These are phyloP conservation scores for Megaceryle torquata DNA, from an alignment of 2,113 vertebrate species.

Conservation along the genomic window DNA sequence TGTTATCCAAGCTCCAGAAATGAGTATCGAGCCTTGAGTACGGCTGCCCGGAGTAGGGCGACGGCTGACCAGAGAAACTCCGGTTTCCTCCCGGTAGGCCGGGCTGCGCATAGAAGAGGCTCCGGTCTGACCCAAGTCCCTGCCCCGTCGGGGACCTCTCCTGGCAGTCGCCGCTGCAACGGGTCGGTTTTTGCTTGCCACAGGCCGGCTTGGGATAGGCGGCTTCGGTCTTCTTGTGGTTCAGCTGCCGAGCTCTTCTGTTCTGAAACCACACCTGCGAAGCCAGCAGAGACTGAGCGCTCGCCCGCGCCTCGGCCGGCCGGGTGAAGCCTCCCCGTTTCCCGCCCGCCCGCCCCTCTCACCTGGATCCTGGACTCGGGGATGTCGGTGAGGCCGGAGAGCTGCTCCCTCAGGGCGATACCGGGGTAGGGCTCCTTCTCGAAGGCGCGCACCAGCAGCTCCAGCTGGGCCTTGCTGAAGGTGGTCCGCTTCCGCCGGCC, in stretches of 20 bases:
- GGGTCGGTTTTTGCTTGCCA: not conserved
- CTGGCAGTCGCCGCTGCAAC: not conserved
- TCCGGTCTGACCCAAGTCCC: not conserved
- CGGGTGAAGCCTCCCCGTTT: not conserved
- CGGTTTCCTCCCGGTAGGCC: not conserved
- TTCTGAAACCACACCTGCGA: slow-evolving; percentile 70
- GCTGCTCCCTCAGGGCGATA: slow-evolving; percentile 40
- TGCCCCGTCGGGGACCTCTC: not conserved
- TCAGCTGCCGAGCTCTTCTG: slow-evolving; percentile 57
- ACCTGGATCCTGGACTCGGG: slow-evolving; percentile 64
- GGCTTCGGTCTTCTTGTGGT: slow-evolving; percentile 34
- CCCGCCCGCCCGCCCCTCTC: not conserved
- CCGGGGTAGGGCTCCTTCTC: slow-evolving; percentile 58
- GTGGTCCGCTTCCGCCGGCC: slow-evolving; percentile 48
- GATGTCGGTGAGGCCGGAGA: slow-evolving; percentile 42
- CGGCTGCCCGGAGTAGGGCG: not conserved
- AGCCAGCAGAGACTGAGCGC: not conserved
- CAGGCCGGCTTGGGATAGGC: not conserved
- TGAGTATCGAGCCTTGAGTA: not conserved
- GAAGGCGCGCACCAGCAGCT: slow-evolving; percentile 53
- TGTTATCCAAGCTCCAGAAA: slow-evolving; percentile 20
- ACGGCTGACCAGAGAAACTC: not conserved
- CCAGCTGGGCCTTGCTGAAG: slow-evolving; percentile 40
- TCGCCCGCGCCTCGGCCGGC: not conserved
- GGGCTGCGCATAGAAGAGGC: not conserved